phyloP scores from a whole-genome alignment of 2,113 vertebrate genomes.

The Synchiropus splendidus region DNA sequence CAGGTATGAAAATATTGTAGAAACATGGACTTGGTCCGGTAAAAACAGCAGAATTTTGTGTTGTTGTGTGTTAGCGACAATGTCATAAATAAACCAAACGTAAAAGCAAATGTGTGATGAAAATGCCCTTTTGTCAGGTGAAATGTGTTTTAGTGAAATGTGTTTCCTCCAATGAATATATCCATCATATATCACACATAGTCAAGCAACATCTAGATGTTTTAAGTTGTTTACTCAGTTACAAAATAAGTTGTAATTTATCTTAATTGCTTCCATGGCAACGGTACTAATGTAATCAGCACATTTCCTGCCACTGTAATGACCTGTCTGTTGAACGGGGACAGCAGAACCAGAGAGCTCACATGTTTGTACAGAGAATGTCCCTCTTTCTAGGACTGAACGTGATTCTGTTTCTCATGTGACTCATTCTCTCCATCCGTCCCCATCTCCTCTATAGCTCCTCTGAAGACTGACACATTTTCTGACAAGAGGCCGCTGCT shows the following conservation, averaged over 20 bases:
- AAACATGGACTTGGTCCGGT: too few relatives aligned
- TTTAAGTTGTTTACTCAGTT: not conserved
- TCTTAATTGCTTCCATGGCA: constrained; percentile 55
- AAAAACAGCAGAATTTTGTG: too few relatives aligned
- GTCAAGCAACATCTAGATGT: too few relatives aligned
- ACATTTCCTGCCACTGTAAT: constrained; percentile 55
- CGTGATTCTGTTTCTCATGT: constrained; percentile 40
- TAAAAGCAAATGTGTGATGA: too few relatives aligned
- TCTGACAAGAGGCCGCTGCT: constrained; percentile 91
- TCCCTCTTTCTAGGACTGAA: constrained; percentile 47
- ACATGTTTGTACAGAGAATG: constrained; percentile 46
- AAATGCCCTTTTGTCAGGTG: too few relatives aligned
- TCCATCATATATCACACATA: too few relatives aligned
- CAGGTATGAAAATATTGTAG: too few relatives aligned
- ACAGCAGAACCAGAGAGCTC: constrained; percentile 38
- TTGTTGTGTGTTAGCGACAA: too few relatives aligned
- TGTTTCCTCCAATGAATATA: too few relatives aligned
- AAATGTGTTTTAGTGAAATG: too few relatives aligned
- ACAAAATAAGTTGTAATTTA: constrained; percentile 15
- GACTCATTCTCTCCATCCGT: constrained; percentile 18
- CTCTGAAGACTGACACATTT: constrained; percentile 83
- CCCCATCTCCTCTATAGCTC: constrained; percentile 62
- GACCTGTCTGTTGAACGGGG: constrained; percentile 33
- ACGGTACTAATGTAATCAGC: constrained; percentile 62
- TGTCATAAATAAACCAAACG: too few relatives aligned